Percentiles rank a stretch among this genome's conserved stretches.
Conservation (phyloP, 2,888 invertebrate genomes). For the Hetaerina titia region DNA sequence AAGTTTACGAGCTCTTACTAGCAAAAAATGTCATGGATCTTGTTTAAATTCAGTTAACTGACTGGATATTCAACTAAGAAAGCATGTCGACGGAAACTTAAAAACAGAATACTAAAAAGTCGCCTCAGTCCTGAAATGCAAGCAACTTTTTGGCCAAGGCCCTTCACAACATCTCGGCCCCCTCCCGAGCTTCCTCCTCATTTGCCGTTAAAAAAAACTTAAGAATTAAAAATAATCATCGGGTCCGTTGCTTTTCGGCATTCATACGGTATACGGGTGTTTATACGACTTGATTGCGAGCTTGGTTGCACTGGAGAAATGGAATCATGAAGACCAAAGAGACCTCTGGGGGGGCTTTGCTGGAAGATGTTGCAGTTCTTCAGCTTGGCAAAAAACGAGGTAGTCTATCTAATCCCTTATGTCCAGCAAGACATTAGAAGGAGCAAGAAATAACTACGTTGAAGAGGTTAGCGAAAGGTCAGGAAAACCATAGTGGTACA, state of each 20-base stretch:
- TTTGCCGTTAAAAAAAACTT: background rate
- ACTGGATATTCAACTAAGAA: background rate
- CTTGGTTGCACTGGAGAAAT: no score
- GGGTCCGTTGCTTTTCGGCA: background rate
- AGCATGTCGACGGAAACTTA: background rate
- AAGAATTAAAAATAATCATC: background rate
- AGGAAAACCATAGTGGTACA: background rate
- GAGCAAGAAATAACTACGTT: background rate
- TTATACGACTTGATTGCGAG: no score
- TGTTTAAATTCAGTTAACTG: background rate
- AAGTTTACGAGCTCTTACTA: background rate
- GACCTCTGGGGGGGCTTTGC: no score
- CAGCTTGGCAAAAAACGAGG: no score
- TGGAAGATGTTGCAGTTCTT: no score
- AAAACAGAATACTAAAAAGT: background rate
- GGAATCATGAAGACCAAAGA: no score
- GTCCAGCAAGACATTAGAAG: background rate
- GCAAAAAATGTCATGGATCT: background rate
- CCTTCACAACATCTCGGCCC: background rate
- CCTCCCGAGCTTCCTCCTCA: background rate
- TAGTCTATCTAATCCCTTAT: no score
- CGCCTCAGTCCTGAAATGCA: background rate
- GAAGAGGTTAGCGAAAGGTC: background rate
- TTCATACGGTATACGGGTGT: background rate
- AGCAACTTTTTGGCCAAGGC: conserved; percentile 33